A percentile compares a stretch with the other conserved stretches of the same genome.
These are phyloP conservation scores for Yoshiicerus persimilis DNA, from an alignment of 1,140 invertebrate species.

Conservation along the genomic window DNA sequence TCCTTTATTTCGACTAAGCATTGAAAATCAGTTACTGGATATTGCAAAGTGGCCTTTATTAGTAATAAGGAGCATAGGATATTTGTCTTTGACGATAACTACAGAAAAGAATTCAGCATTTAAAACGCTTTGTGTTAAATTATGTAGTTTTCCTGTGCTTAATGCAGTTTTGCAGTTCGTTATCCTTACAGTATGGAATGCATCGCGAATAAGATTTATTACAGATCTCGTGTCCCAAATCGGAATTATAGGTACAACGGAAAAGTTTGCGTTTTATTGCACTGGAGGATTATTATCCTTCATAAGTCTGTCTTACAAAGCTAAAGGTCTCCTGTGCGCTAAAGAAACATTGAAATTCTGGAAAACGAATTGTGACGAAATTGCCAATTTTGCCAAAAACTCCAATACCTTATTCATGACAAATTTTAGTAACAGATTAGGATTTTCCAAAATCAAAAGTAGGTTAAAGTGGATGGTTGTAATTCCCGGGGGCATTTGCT, in stretches of 20 bases:
- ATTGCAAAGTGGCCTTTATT: too few relatives aligned
- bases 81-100: too few relatives aligned
- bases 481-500: neutral
- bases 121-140: too few relatives aligned
- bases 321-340: neutral
- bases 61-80: too few relatives aligned
- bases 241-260: neutral
- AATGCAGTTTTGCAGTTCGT: neutral
- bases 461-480: neutral
- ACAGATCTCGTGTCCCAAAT: neutral
- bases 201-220: neutral
- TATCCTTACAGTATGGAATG: neutral
- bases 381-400: neutral
- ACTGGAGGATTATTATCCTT: neutral
- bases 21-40: too few relatives aligned
- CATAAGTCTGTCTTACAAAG: neutral
- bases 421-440: neutral
- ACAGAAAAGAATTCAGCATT: too few relatives aligned
- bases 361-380: neutral
- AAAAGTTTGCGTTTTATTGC: neutral
- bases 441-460: neutral
- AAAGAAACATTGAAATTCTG: neutral
- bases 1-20: too few relatives aligned
- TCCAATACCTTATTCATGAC: neutral
- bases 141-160: neutral